Conservation (phyloP, 1,140 invertebrate species). For the Drosophila micromelanica region DNA sequence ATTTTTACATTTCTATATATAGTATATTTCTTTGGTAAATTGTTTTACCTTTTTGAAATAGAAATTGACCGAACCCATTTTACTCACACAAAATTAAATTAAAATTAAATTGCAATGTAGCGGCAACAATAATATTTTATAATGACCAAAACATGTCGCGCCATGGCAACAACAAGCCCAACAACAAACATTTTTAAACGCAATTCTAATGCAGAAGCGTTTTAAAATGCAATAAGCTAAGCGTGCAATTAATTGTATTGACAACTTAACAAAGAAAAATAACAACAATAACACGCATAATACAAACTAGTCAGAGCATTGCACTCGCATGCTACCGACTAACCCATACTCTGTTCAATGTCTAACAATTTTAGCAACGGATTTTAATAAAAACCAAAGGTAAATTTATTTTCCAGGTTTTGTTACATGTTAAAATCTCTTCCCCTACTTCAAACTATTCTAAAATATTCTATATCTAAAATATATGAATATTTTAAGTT, state of each 20-base stretch:
- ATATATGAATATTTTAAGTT: too few species aligned
- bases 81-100: constrained; percentile 51
- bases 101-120: constrained; percentile 67
- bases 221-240: constrained; percentile 76
- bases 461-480: too few species aligned
- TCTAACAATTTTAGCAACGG: too few species aligned
- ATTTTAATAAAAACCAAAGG: too few species aligned
- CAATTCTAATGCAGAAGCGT: constrained; percentile 49
- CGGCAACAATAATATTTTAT: constrained; percentile 42
- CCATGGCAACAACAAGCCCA: constrained; percentile 46
- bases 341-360: too few species aligned
- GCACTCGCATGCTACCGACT: too few species aligned
- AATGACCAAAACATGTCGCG: constrained; percentile 79
- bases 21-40: neutral
- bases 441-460: too few species aligned
- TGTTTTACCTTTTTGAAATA: neutral
- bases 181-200: constrained; percentile 9
- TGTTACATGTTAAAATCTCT: too few species aligned
- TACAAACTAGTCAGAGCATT: too few species aligned
- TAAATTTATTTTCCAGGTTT: too few species aligned
- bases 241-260: constrained; percentile 66
- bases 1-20: neutral
- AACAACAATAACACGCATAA: constrained; percentile 9
- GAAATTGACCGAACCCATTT: constrained; percentile 26
- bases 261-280: constrained; percentile 2